Conservation (phyloP, 2,113 vertebrate species). For the Sturnus vulgaris region DNA sequence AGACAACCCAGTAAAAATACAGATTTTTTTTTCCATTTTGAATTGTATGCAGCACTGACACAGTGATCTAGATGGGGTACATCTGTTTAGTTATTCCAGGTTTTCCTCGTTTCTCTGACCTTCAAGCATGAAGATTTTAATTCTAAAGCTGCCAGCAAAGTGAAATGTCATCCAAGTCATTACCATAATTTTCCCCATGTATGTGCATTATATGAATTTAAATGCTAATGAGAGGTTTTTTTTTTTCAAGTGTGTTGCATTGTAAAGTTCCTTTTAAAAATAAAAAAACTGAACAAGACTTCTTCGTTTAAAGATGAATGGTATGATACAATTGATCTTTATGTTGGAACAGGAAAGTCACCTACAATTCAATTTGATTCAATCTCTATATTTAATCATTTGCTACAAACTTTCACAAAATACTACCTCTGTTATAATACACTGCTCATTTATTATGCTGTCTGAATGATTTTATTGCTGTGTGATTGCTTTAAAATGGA, state of each 20-base stretch:
- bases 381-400: neutral
- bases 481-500: neutral
- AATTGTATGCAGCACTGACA: neutral
- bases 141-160: neutral
- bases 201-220: neutral
- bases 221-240: neutral
- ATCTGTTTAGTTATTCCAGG: neutral
- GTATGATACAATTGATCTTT: neutral
- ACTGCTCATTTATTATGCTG: neutral
- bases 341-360: neutral
- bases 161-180: conserved; percentile 4
- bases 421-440: neutral
- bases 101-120: neutral
- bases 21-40: neutral
- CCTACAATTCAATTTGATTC: neutral
- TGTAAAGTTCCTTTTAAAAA: neutral
- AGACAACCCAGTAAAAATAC: neutral
- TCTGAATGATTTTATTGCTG: neutral
- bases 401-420: neutral
- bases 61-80: neutral
- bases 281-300: neutral
- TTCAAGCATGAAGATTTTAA: neutral
- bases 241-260: neutral
- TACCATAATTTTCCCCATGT: neutral
- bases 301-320: neutral